A percentile compares a stretch with the other conserved stretches of the same genome.
These are phyloP conservation scores for Entomobrya proxima DNA, from an alignment of 2,888 invertebrate species.

Conservation along the genomic window DNA sequence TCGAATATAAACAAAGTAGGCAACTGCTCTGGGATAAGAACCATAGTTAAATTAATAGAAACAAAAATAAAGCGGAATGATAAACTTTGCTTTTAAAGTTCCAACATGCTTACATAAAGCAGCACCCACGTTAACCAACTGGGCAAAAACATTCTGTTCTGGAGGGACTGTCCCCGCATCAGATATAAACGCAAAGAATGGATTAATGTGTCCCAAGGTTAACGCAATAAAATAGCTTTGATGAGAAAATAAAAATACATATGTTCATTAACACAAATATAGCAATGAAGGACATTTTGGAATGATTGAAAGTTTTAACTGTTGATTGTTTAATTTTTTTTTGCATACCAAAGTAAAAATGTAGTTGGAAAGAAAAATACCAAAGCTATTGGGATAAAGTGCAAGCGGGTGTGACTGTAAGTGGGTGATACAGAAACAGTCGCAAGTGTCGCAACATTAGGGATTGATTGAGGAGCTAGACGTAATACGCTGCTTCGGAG, in stretches of 20 bases:
- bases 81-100: not conserved
- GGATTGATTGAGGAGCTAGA: too few relatives aligned
- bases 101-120: conserved; percentile 17
- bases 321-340: not conserved
- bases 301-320: too few relatives aligned
- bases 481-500: too few relatives aligned
- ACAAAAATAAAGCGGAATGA: not conserved
- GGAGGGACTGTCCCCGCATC: conserved; percentile 45
- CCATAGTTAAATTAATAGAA: not conserved
- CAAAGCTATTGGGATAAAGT: not conserved
- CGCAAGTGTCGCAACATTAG: too few relatives aligned
- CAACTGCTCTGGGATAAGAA: conserved; percentile 6
- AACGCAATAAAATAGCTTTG: conserved; percentile 36
- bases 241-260: not conserved
- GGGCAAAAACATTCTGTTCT: conserved; percentile 40
- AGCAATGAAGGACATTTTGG: not conserved
- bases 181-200: conserved; percentile 36
- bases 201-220: not conserved
- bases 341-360: not conserved
- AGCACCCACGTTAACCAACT: conserved; percentile 37
- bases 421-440: not conserved
- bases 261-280: not conserved
- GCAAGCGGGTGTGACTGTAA: not conserved
- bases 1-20: conserved; percentile 39
- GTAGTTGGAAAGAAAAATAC: not conserved